These are phyloP conservation scores for Galerucella nymphaeae DNA, from an alignment of 2,888 invertebrate genomes.

Conservation along the genomic window DNA sequence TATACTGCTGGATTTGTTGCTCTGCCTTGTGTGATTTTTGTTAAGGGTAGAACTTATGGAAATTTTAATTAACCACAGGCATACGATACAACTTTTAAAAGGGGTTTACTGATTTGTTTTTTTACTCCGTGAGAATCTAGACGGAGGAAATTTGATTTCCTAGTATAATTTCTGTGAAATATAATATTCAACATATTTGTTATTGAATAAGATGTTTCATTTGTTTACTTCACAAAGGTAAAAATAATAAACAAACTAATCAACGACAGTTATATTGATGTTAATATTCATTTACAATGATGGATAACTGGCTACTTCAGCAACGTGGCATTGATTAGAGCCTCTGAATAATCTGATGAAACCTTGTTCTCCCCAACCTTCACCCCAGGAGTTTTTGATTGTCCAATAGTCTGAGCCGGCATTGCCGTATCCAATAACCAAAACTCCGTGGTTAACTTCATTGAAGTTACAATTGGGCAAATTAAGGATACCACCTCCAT, in stretches of 20 bases:
- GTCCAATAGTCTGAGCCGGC: conserved; percentile 64
- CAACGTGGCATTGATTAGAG: conserved; percentile 77
- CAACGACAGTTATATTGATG: neutral
- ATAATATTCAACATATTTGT: no score
- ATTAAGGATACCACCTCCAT: conserved; percentile 83
- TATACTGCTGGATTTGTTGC: no score
- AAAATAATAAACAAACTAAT: neutral
- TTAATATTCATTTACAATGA: neutral
- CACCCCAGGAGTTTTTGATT: conserved; percentile 71
- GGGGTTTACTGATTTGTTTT: no score
- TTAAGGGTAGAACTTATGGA: no score
- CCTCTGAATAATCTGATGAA: conserved; percentile 51
- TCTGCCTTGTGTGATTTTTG: no score
- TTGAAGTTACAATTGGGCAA: conserved; percentile 73
- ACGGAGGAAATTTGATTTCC: no score
- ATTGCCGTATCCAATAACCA: conserved; percentile 72
- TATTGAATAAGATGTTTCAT: no score
- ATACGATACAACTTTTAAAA: no score
- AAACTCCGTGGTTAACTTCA: conserved; percentile 81
- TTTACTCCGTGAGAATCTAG: no score
- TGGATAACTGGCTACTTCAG: neutral
- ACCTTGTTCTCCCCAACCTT: conserved; percentile 51
- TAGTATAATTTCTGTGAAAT: no score
- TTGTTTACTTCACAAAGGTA: no score
- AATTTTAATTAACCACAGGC: no score